Base-by-base conservation (phyloP, 2,113 vertebrate species). In the Dromas ardeola region DNA sequence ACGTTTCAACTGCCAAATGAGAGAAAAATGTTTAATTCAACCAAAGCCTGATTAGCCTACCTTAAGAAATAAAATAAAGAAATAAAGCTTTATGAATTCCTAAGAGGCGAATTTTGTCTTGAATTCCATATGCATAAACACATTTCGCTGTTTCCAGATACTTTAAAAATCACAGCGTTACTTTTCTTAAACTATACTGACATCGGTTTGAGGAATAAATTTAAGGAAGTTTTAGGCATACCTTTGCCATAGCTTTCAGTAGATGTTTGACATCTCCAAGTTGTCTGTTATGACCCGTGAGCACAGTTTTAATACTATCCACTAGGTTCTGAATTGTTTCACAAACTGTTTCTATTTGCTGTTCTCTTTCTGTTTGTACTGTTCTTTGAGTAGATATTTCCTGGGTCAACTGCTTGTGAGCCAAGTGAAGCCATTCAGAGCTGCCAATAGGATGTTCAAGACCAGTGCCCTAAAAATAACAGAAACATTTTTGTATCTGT, bases 201-300 rank as follows among this genome's bases (percentile, higher is more conserved):
- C 32, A 18, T 5, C 8, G 23, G 36, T 42, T 79, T 53, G 32
- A 93, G 23, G 2, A 82, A 50, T 36, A 61, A 81, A 67, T 18
- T 3, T 10, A 29, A 42, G 3, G 2, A 52, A 5, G 15, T 66
- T 86, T 56, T 30, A 53, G 40, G 27, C 49, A 52, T 98, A 99
- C 99, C 99, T 99, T 99, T 49, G 99, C 99, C 99, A 99, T 99
- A 92, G 99, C 99, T 95, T 99, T 99, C 63, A 99, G 98, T 29
- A 99, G 98, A 98, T 99, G 99, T 86, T 99, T 99, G 87, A 99
- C 99, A 55, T 99, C 99, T 30, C 98, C 99, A 78, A 99, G 98
- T 23, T 99, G 99, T 29, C 99, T 98, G 97, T 99, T 99, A 98
- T 99, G 99, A 92, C 98, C 98, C 1, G 99, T 99, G 55, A 99